Evolutionary conservation across 1,140 invertebrate species (phyloP).

Genomic region (Penaeus chinensis): DNA sequence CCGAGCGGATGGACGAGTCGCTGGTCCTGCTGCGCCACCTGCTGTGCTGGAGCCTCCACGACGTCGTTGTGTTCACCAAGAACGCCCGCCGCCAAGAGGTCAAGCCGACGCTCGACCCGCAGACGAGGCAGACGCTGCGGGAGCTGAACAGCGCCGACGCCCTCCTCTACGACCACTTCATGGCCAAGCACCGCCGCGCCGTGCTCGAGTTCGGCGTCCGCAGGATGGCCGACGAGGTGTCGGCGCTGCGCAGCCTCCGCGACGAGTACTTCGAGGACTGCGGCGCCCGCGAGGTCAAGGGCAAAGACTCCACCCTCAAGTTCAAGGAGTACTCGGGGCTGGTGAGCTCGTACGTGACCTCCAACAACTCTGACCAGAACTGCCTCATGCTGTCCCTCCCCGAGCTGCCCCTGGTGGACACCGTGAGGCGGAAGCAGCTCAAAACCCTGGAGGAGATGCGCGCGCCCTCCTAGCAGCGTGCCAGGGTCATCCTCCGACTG

Average conservation of each 20-base stretch:
- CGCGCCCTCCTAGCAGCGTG: background rate
- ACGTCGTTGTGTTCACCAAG: conserved; percentile 68
- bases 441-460: background rate
- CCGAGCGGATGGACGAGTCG: conserved; percentile 72
- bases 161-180: conserved; percentile 60
- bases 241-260: conserved; percentile 27
- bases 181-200: conserved; percentile 22
- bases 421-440: conserved; percentile 20
- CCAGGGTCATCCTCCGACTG: background rate
- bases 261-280: conserved; percentile 48
- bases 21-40: conserved; percentile 70
- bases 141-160: conserved; percentile 59
- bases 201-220: conserved; percentile 29
- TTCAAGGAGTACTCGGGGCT: conserved; percentile 51
- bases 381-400: conserved; percentile 43
- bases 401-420: conserved; percentile 31
- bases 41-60: conserved; percentile 70
- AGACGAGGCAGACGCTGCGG: conserved; percentile 35
- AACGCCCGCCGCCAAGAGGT: conserved; percentile 66
- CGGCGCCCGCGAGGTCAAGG: conserved; percentile 34
- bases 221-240: conserved; percentile 29
- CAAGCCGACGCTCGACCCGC: conserved; percentile 50
- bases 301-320: conserved; percentile 28
- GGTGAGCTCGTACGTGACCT: conserved; percentile 26
- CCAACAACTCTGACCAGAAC: conserved; percentile 41